Conservation (phyloP, 2,888 invertebrate genomes). For the Aromia moschata region DNA sequence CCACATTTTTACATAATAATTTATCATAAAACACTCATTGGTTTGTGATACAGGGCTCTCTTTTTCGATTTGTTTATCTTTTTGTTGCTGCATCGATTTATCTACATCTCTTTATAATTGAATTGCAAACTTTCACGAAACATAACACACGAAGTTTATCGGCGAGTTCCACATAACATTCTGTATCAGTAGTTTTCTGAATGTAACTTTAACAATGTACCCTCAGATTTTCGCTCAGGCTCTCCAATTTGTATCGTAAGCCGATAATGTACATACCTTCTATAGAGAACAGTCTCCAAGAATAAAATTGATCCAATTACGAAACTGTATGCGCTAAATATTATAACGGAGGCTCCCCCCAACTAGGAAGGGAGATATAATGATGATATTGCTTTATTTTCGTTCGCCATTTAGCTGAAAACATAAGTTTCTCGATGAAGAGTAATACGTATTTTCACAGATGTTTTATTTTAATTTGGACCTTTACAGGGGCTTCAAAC, state of each 20-base stretch:
- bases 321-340: background rate
- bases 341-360: constrained; percentile 3
- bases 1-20: no score
- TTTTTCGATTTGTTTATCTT: no score
- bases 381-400: constrained; percentile 15
- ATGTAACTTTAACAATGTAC: background rate
- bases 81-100: no score
- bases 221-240: background rate
- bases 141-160: no score
- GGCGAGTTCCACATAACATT: no score
- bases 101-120: no score
- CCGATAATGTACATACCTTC: background rate
- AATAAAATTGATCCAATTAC: constrained; percentile 13
- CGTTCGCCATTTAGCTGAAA: constrained; percentile 6
- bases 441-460: constrained; percentile 3
- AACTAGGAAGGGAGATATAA: background rate
- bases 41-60: no score
- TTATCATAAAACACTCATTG: no score
- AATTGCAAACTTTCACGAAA: no score
- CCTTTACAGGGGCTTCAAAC: no score
- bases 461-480: no score
- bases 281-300: background rate
- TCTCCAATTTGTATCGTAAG: background rate
- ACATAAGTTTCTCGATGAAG: constrained; percentile 1
- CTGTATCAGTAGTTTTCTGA: no score